These are phyloP conservation scores for Lasioglossum zephyrum DNA, from an alignment of 2,888 invertebrate species.

Conservation along the genomic window DNA sequence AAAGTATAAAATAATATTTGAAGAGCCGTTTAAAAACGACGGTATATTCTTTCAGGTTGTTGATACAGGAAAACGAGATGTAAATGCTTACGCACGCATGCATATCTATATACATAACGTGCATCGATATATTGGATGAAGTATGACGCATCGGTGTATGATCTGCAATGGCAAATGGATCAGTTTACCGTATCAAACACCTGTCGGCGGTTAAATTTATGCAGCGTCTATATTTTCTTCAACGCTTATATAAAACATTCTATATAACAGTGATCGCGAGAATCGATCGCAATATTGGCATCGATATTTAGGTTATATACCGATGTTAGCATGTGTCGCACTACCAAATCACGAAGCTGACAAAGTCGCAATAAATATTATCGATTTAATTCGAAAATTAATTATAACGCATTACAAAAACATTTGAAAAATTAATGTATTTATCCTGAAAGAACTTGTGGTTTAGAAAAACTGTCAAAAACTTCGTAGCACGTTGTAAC, in stretches of 20 bases:
- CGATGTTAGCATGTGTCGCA: background rate
- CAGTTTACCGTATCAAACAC: slow-evolving; percentile 11
- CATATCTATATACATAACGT: background rate
- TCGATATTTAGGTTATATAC: slow-evolving; percentile 42
- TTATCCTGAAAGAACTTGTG: background rate
- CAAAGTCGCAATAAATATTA: background rate
- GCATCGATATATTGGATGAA: slow-evolving; percentile 32
- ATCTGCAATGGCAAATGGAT: slow-evolving; percentile 23
- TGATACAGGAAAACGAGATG: slow-evolving; percentile 9
- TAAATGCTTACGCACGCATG: background rate
- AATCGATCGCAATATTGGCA: slow-evolving; percentile 19
- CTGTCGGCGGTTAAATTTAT: slow-evolving; percentile 11
- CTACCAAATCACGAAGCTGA: background rate
- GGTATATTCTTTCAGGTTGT: background rate
- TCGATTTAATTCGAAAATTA: background rate
- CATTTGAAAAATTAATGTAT: background rate
- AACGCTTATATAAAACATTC: background rate
- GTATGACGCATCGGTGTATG: slow-evolving; percentile 33
- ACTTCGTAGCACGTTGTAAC: background rate
- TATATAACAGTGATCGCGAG: background rate
- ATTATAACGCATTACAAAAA: background rate
- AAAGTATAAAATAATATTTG: background rate
- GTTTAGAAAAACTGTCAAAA: background rate
- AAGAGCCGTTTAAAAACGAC: background rate
- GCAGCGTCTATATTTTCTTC: background rate